Conservation (phyloP, 2,888 invertebrate genomes). For the Coelopa pilipes region DNA sequence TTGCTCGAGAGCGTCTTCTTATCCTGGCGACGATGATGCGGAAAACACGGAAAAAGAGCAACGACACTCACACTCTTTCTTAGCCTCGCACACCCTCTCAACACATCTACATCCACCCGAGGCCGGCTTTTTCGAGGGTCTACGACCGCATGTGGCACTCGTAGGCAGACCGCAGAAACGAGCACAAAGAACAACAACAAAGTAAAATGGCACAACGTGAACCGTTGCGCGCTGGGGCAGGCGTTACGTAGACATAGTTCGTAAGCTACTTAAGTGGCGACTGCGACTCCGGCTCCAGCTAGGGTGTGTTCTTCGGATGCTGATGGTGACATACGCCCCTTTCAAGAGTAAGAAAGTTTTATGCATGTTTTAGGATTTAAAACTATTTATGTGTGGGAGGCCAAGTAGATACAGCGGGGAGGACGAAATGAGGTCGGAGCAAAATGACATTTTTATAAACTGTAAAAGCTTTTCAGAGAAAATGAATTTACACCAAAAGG, state of each 20-base stretch:
- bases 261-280: constrained; percentile 18
- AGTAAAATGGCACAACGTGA: neutral
- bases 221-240: neutral
- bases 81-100: constrained; percentile 20
- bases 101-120: neutral
- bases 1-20: constrained; percentile 34
- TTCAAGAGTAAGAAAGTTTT: constrained; percentile 20
- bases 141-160: constrained; percentile 33
- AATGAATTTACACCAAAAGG: neutral
- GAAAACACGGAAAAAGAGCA: constrained; percentile 41
- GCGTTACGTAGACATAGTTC: neutral
- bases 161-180: constrained; percentile 16
- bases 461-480: constrained; percentile 16
- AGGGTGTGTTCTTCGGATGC: constrained; percentile 12
- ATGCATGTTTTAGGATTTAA: constrained; percentile 22
- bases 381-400: neutral
- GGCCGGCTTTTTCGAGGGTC: constrained; percentile 30
- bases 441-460: constrained; percentile 20
- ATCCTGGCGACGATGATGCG: constrained; percentile 34
- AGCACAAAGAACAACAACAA: neutral
- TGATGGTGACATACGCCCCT: constrained; percentile 18
- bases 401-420: neutral
- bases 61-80: constrained; percentile 27
- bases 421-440: neutral
- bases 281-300: neutral